These are phyloP conservation scores for Periophthalmus magnuspinnatus DNA, from an alignment of 2,797 vertebrate species.

Conservation along the genomic window DNA sequence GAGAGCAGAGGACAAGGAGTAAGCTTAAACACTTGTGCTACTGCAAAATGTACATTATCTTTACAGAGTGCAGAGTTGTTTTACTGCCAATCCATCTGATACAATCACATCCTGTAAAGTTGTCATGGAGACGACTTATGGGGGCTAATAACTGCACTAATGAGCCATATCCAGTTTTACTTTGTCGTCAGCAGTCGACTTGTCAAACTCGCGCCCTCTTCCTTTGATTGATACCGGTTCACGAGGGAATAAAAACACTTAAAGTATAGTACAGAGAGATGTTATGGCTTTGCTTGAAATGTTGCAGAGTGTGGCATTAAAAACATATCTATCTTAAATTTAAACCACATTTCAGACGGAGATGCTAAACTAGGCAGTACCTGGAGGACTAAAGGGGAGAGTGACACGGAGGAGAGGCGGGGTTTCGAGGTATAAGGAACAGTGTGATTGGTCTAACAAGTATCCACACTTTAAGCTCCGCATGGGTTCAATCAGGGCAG, in stretches of 20 bases:
- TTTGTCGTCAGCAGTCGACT: constrained; percentile 62
- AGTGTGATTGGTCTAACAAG: too few species aligned
- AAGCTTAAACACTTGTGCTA: background rate
- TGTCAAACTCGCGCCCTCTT: constrained; percentile 53
- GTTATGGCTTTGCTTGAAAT: constrained; percentile 15
- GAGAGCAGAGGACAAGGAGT: too few species aligned
- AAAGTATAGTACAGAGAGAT: constrained; percentile 53
- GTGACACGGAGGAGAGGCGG: too few species aligned
- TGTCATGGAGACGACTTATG: constrained; percentile 43
- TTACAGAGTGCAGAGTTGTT: background rate
- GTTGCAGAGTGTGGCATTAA: too few species aligned
- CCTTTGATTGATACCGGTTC: constrained; percentile 60
- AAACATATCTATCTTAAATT: too few species aligned
- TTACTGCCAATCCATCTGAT: constrained; percentile 10
- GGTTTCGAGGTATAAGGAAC: too few species aligned
- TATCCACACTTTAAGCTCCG: too few species aligned
- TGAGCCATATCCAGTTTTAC: constrained; percentile 65
- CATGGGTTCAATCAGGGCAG: too few species aligned
- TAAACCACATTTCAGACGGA: too few species aligned
- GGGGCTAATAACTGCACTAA: constrained; percentile 56
- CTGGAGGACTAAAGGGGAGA: too few species aligned
- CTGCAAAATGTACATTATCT: background rate
- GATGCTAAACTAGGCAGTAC: too few species aligned
- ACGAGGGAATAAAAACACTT: constrained; percentile 55
- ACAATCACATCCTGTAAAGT: constrained; percentile 31